phyloP scores from a whole-genome alignment of 2,888 invertebrate genomes.

The Hyppa rectilinea region DNA sequence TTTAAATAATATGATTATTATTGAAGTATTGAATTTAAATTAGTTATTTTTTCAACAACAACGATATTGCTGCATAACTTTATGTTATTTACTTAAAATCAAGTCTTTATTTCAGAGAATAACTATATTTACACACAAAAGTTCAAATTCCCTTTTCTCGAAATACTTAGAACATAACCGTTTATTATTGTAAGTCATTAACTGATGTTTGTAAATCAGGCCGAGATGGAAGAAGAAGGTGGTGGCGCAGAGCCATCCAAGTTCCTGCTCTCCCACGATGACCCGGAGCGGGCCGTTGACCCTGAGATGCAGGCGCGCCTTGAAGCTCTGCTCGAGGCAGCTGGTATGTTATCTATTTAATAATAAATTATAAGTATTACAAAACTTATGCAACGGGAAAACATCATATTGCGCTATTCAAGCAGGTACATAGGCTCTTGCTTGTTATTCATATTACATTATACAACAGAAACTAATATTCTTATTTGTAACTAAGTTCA shows the following conservation, averaged over 20 bases:
- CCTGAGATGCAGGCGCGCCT: constrained; percentile 97
- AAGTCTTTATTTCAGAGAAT: constrained; percentile 16
- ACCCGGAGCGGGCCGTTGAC: constrained; percentile 93
- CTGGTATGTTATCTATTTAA: constrained; percentile 87
- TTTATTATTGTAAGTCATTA: background rate
- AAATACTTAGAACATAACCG: background rate
- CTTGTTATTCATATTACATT: background rate
- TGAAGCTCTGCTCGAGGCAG: constrained; percentile 98
- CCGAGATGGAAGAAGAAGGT: constrained; percentile 90
- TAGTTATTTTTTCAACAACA: constrained; percentile 18
- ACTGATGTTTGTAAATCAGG: constrained; percentile 74
- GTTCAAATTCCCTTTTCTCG: background rate
- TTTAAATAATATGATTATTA: constrained; percentile 41
- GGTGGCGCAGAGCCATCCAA: constrained; percentile 86
- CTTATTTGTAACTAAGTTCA: constrained; percentile 3
- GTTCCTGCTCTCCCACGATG: constrained; percentile 89
- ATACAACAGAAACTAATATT: background rate
- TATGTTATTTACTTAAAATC: constrained; percentile 18
- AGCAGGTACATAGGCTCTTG: background rate
- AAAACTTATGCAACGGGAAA: constrained; percentile 6
- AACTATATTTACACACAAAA: background rate
- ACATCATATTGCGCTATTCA: background rate
- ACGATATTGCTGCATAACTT: background rate
- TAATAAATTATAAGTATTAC: background rate
- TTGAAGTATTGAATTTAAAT: constrained; percentile 35